Evolutionary conservation across 2,888 invertebrate species (phyloP).

Genomic region (Branchellion lobata): DNA sequence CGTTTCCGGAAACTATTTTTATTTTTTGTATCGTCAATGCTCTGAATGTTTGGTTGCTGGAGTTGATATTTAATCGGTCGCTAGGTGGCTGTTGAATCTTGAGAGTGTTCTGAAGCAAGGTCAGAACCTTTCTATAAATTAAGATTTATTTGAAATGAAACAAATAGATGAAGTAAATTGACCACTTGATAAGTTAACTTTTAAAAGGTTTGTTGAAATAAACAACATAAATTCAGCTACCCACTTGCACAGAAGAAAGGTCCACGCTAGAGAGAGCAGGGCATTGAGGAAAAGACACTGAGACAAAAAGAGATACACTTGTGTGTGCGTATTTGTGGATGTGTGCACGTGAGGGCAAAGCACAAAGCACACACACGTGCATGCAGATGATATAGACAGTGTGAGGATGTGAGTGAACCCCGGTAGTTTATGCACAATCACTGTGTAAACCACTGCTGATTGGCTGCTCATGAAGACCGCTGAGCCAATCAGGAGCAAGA

Average conservation of each 20-base stretch:
- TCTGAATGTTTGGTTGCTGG: not conserved
- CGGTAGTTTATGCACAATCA: not conserved
- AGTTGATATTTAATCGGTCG: not conserved
- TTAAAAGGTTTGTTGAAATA: not conserved
- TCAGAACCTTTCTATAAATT: not conserved
- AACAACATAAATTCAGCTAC: not conserved
- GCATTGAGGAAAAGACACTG: not conserved
- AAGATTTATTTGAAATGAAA: not conserved
- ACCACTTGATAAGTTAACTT: not conserved
- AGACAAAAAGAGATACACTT: not conserved
- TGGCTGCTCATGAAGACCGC: constrained; percentile 16
- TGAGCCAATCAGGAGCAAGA: constrained; percentile 9
- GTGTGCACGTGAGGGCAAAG: not conserved
- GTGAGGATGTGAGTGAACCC: not conserved
- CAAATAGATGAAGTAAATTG: not conserved
- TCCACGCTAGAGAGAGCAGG: not conserved
- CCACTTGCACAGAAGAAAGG: not conserved
- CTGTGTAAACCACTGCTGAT: not conserved
- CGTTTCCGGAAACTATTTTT: not conserved
- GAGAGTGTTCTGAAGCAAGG: not conserved
- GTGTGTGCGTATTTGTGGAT: not conserved
- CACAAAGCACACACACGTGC: not conserved
- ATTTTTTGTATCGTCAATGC: not conserved
- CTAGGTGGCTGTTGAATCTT: not conserved
- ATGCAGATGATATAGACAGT: not conserved